Evolutionary conservation across 2,797 vertebrate genomes (phyloP).

Genomic region (Tarsius wallacei): DNA sequence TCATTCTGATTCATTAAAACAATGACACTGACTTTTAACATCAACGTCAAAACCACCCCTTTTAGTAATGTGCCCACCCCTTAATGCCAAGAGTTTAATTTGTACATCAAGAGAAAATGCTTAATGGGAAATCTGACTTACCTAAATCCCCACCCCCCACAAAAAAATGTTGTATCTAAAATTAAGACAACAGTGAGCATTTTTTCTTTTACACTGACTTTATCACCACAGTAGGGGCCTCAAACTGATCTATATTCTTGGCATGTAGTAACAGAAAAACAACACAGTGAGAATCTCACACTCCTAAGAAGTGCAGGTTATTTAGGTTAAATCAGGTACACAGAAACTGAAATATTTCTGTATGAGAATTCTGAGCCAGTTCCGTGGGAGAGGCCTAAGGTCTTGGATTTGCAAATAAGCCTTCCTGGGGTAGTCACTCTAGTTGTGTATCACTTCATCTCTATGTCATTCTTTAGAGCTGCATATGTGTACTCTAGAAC

Average conservation of each 20-base stretch:
- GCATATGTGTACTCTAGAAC: not conserved
- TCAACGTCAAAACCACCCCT: not conserved
- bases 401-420: slow-evolving; percentile 22
- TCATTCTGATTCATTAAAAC: slow-evolving; percentile 28
- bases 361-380: not conserved
- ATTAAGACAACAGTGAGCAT: not conserved
- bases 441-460: not conserved
- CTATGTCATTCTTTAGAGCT: not conserved
- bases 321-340: slow-evolving; percentile 24
- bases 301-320: not conserved
- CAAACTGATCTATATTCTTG: not conserved
- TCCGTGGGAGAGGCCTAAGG: not conserved
- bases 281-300: not conserved
- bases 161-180: slow-evolving; percentile 1
- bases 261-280: not conserved
- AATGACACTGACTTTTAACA: slow-evolving; percentile 46
- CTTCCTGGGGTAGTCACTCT: not conserved
- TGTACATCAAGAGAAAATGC: slow-evolving; percentile 3
- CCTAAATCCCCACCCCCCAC: not conserved
- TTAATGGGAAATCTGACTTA: not conserved
- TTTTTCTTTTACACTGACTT: slow-evolving; percentile 22
- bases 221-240: not conserved
- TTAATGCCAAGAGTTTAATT: slow-evolving; percentile 30
- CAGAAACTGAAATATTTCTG: slow-evolving; percentile 34
- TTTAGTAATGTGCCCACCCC: not conserved